phyloP scores from a whole-genome alignment of 2,113 vertebrate genomes.

The Antechinus flavipes region DNA sequence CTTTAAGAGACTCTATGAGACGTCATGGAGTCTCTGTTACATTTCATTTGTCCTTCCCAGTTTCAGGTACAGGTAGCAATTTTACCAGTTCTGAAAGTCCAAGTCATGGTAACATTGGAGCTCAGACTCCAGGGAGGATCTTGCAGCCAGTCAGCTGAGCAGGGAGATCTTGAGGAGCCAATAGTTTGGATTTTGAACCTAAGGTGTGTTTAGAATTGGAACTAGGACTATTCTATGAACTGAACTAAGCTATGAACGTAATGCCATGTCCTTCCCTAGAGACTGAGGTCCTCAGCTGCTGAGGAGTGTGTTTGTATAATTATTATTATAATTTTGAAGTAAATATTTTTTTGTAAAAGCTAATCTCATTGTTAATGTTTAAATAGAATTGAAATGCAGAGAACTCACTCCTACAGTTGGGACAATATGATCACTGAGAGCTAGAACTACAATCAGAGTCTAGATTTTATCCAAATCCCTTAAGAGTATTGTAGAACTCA shows the following conservation, averaged over 20 bases:
- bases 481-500: neutral
- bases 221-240: neutral
- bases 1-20: neutral
- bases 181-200: neutral
- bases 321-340: neutral
- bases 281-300: neutral
- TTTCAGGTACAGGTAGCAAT: neutral
- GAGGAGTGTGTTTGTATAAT: neutral
- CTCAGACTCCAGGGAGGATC: neutral
- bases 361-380: neutral
- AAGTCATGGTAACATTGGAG: neutral
- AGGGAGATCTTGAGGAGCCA: neutral
- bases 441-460: neutral
- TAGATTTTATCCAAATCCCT: neutral
- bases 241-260: neutral
- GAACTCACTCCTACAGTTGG: neutral
- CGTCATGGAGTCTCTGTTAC: neutral
- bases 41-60: neutral
- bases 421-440: no score
- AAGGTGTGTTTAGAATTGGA: neutral
- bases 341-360: neutral
- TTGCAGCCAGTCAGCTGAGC: neutral
- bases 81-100: neutral
- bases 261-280: neutral
- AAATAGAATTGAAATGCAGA: neutral